Percentiles rank a stretch among this genome's conserved stretches.
Conservation (phyloP, 2,113 vertebrate genomes). For the Dasyornis broadbenti region DNA sequence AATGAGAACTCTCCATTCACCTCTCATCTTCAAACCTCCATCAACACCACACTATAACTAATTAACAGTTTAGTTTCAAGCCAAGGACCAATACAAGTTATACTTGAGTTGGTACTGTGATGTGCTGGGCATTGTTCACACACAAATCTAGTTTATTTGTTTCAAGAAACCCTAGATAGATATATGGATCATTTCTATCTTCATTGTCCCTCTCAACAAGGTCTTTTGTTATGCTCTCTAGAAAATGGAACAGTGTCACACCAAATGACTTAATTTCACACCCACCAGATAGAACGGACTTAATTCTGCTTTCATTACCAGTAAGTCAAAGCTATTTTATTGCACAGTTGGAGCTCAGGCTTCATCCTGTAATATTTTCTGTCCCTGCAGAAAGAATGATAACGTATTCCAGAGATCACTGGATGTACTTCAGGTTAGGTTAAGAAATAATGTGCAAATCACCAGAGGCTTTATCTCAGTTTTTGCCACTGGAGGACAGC, state of each 20-base stretch:
- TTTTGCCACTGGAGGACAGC: background rate
- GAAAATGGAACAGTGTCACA: background rate
- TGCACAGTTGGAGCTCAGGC: background rate
- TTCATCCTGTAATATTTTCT: background rate
- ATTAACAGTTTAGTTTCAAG: background rate
- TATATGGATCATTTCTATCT: background rate
- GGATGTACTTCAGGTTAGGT: background rate
- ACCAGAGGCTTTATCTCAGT: background rate
- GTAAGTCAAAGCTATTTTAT: conserved; percentile 11
- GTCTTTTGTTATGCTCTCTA: background rate
- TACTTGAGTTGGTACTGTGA: background rate
- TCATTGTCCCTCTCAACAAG: background rate
- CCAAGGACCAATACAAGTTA: background rate
- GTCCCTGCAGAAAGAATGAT: background rate
- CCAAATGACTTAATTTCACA: conserved; percentile 32
- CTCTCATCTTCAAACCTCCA: background rate
- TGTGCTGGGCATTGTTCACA: background rate
- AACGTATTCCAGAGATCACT: background rate
- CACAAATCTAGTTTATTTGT: background rate
- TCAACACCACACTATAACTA: background rate
- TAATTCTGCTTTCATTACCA: conserved; percentile 24
- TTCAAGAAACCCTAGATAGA: background rate
- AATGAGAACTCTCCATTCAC: background rate
- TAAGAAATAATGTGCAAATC: background rate
- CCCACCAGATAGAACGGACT: background rate